These are phyloP conservation scores for Potamarius usumacintae DNA, from an alignment of 2,113 vertebrate genomes.

Conservation along the genomic window DNA sequence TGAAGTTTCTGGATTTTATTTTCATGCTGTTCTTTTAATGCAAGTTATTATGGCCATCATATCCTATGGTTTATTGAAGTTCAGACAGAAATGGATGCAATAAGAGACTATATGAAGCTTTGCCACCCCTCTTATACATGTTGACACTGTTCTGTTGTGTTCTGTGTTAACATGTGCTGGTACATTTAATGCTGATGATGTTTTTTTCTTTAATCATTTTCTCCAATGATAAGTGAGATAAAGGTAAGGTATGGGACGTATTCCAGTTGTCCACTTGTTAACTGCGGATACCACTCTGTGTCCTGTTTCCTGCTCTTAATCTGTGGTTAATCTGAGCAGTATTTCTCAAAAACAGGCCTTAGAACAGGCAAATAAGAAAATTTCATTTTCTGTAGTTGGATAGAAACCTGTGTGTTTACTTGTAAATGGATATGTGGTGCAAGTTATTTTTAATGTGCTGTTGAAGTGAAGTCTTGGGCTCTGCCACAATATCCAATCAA, in stretches of 20 bases:
- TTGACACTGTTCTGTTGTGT: background rate
- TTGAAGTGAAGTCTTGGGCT: conserved; percentile 39
- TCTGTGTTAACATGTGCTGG: conserved; percentile 44
- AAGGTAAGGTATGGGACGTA: background rate
- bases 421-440: conserved; percentile 44
- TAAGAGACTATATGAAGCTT: conserved; percentile 42
- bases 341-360: conserved; percentile 22
- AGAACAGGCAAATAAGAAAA: conserved; percentile 14
- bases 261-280: background rate
- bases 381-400: conserved; percentile 30
- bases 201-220: conserved; percentile 1
- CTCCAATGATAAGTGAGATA: conserved; percentile 21
- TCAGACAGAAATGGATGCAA: conserved; percentile 41
- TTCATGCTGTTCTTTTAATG: conserved; percentile 31
- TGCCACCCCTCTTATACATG: conserved; percentile 35
- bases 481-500: conserved; percentile 21
- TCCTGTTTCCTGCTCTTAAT: conserved; percentile 34
- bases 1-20: conserved; percentile 31
- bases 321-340: conserved; percentile 32
- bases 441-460: conserved; percentile 39
- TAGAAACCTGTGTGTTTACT: conserved; percentile 44
- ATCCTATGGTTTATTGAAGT: conserved; percentile 31
- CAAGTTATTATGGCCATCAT: conserved; percentile 13
- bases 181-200: conserved; percentile 28
- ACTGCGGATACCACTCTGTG: conserved; percentile 15